Evolutionary conservation across 2,113 vertebrate genomes (phyloP), one percentile per base, ranked within the genome.

Genomic region (Salvelinus sp.): DNA sequence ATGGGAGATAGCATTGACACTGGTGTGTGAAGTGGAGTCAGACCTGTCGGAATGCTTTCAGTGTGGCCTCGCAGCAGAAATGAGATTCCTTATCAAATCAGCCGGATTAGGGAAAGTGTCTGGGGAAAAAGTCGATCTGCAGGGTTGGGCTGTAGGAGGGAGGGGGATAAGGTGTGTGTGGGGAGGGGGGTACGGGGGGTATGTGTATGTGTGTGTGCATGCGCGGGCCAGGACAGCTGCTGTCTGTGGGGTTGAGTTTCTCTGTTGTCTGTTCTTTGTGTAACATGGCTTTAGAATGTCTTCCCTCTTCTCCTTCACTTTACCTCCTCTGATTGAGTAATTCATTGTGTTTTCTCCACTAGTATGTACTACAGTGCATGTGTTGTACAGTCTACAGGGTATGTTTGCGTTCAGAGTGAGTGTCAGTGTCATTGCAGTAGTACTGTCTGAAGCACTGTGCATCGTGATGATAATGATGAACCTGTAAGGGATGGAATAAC

Each of bases 21-120:
- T 82, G 79, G 70, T 47, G 22, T 76, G 75, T 88, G 86, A 86
- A 88, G 88, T 84, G 82, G 85, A 88, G 83, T 88, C 87, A 78
- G 87, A 90, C 87, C 82, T 88, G 86, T 89, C 81, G 73, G 87
- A 83, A 83, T 81, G 84, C 83, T 83, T 84, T 80, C 77, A 70
- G 83, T 69, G 58, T 12, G 65, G 83, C 75, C 77, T 72, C 66
- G 70, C 75, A 6, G 75, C 76, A 79, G 73, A 85, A 88, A 88
- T 88, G 86, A 90, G 88, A 90, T 90, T 90, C 78, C 88, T 91
- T 92, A 92, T 92, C 91, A 90, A 90, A 91, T 88, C 86, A 88
- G 72, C 63, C 77, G 86, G 90, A 92, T 92, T 92, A 92, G 88
- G 83, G 75, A 47, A 16, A 72, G 74, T 82, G 81, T 85, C 82